Evolutionary conservation across 2,113 vertebrate genomes (phyloP).

Genomic region (Emydura subglobosa): DNA sequence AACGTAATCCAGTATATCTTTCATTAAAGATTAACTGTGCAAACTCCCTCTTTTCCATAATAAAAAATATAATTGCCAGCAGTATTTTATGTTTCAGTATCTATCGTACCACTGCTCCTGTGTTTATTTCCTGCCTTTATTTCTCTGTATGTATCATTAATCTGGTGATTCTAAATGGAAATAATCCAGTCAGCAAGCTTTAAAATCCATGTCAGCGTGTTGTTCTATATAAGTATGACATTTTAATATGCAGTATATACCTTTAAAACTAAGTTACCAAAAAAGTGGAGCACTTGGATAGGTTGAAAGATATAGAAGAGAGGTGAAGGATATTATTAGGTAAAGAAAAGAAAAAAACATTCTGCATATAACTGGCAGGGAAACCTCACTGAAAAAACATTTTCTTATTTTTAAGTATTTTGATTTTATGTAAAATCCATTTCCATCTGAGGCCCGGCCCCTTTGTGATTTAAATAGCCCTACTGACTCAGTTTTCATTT

Average conservation of each 20-base stretch:
- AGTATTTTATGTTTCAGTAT: background rate
- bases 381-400: background rate
- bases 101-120: background rate
- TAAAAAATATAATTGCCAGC: background rate
- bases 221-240: background rate
- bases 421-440: background rate
- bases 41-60: background rate
- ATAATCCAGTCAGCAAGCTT: background rate
- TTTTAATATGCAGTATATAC: background rate
- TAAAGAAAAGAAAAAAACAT: background rate
- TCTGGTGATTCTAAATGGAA: background rate
- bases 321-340: background rate
- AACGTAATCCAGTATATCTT: background rate
- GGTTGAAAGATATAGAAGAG: background rate
- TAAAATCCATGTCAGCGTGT: fast-evolving
- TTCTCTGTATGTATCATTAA: background rate
- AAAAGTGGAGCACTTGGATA: background rate
- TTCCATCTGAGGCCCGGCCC: background rate
- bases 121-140: background rate
- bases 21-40: background rate
- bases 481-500: background rate
- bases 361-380: background rate
- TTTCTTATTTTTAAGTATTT: background rate
- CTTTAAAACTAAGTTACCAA: background rate
- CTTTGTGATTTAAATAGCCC: background rate